Evolutionary conservation across 2,113 vertebrate species (phyloP).

Genomic region (Elephantulus edwardii): DNA sequence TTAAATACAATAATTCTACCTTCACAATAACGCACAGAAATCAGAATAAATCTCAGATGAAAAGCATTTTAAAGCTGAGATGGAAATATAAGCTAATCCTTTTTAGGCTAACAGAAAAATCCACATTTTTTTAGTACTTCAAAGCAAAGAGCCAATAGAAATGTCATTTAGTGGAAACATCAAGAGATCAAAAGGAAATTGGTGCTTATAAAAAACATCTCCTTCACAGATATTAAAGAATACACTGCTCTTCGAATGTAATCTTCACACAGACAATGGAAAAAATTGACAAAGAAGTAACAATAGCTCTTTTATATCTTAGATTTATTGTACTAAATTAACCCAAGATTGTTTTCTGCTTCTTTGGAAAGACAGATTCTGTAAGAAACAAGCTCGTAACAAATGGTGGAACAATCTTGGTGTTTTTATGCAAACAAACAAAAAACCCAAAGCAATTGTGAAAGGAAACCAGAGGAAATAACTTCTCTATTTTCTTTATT

Average conservation of each 20-base stretch:
- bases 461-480: conserved; percentile 70
- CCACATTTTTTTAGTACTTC: background rate
- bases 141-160: background rate
- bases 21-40: background rate
- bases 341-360: conserved; percentile 16
- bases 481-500: conserved; percentile 68
- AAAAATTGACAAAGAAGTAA: conserved; percentile 2
- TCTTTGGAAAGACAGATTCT: conserved; percentile 5
- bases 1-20: background rate
- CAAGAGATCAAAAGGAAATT: conserved; percentile 4
- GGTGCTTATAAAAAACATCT: background rate
- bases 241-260: background rate
- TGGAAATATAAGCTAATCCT: background rate
- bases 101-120: background rate
- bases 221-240: background rate
- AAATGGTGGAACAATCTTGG: conserved; percentile 25
- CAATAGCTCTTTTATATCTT: conserved; percentile 6
- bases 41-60: conserved; percentile 3
- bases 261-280: background rate
- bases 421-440: conserved; percentile 68
- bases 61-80: background rate
- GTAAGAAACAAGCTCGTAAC: conserved; percentile 40
- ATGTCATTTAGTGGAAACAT: background rate
- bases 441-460: conserved; percentile 64
- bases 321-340: conserved; percentile 40